Base-by-base conservation (phyloP, 2,888 invertebrate genomes). In the Chorisops tibialis region DNA sequence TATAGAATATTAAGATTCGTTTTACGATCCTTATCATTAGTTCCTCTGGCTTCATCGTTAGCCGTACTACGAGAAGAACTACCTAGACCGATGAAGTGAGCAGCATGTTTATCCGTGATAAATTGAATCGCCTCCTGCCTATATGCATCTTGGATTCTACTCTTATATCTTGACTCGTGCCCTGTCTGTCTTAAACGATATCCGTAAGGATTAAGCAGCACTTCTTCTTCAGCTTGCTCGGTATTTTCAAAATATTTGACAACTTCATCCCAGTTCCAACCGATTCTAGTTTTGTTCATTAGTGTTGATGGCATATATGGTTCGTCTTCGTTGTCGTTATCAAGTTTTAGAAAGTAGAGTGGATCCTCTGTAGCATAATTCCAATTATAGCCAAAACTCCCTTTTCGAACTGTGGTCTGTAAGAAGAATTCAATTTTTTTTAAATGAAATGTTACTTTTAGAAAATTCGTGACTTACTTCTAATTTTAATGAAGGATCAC, bases 201-300 rank as follows among this genome's bases (percentile, higher is more conserved):
- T 30, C 30, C 30, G 2, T 30, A 30, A 2, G 30, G 30, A 30
- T 30, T 30, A 30, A 2, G 30, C 3, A 30, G 9, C 5, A 7
- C 30, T 30, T 1, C 2, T 9, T 30, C 30, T 30, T 30, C 7
- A 30, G 30, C 9, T 7, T 30, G 30, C 5, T 87, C 87, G 0
- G 85, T 82, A 74, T 85, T 84, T 62, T 81, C 76, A 68, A 81
- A 87, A 70, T 86, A 85, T 38, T 82, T 80, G 37, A 85, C 67
- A 1, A 86, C 82, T 1, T 86, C 84, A 0, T 79, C 70, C 69
- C 85, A 86, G 2, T 87, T 82, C 91, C 91, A 91, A 45, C 89
- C 2, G 30, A 2, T 9, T 2, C 9, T 30, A 30, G 30, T 9
- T 30, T 2, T 5, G 3, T 9, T 9, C 3, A 30, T 30, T 30